Evolutionary conservation across 2,797 vertebrate genomes (phyloP).

Genomic region (Cynopterus sphinx): DNA sequence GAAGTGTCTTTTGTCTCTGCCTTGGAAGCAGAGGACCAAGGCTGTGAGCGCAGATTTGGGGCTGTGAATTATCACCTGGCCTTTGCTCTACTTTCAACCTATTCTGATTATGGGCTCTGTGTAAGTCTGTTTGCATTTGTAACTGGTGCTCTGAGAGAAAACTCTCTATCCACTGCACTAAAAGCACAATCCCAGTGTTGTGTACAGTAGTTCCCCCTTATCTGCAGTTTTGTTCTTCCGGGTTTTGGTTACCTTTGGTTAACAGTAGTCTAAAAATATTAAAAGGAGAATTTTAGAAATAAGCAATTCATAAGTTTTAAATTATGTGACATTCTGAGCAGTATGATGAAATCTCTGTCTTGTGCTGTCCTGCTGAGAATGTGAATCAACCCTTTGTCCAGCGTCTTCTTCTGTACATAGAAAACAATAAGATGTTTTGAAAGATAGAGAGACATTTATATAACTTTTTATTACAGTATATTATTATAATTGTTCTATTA

Average conservation of each 20-base stretch:
- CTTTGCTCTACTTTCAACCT: background rate
- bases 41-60: background rate
- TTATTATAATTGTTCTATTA: background rate
- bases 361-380: background rate
- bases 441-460: background rate
- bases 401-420: background rate
- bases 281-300: background rate
- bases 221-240: background rate
- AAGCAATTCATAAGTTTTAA: background rate
- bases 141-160: background rate
- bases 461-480: background rate
- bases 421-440: background rate
- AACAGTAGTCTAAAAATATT: background rate
- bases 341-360: background rate
- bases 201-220: background rate
- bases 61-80: background rate
- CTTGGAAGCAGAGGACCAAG: background rate
- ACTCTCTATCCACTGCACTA: background rate
- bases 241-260: background rate
- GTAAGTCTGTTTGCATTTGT: background rate
- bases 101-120: background rate
- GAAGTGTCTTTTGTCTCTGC: background rate
- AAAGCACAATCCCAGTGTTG: background rate
- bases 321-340: background rate
- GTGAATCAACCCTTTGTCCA: background rate